Evolutionary conservation across 2,888 invertebrate species (phyloP).

Genomic region (Cheilosia impressa): DNA sequence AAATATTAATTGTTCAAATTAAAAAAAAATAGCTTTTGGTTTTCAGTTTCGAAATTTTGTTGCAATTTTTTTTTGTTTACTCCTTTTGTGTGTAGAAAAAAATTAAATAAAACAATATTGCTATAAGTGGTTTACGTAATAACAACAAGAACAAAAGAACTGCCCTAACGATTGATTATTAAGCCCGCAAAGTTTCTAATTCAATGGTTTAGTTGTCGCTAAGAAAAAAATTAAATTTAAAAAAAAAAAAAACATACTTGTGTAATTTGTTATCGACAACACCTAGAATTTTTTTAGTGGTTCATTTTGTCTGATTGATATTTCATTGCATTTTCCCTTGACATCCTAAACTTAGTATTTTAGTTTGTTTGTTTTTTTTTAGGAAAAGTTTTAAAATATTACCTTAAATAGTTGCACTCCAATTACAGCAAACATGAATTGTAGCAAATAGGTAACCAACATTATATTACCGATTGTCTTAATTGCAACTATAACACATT

Average conservation of each 20-base stretch:
- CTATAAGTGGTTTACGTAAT: slow-evolving; percentile 10
- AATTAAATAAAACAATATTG: neutral
- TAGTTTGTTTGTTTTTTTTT: slow-evolving; percentile 61
- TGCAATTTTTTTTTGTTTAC: slow-evolving; percentile 20
- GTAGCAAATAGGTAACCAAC: slow-evolving; percentile 99
- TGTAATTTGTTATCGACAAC: slow-evolving; percentile 67
- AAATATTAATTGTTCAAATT: neutral
- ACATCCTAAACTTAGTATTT: slow-evolving; percentile 42
- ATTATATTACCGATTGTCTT: slow-evolving; percentile 99
- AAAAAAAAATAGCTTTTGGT: slow-evolving; percentile 15
- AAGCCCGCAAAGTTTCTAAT: slow-evolving; percentile 1
- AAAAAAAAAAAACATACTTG: neutral
- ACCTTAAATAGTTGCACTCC: slow-evolving; percentile 99
- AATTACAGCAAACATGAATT: slow-evolving; percentile 99
- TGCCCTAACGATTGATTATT: slow-evolving; percentile 24
- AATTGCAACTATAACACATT: slow-evolving; percentile 99
- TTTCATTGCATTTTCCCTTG: slow-evolving; percentile 71
- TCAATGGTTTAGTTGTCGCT: slow-evolving; percentile 2
- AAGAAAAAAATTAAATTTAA: neutral
- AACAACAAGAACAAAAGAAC: slow-evolving; percentile 10
- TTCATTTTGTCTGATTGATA: slow-evolving; percentile 17
- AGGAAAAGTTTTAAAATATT: slow-evolving; percentile 76
- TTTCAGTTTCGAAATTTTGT: slow-evolving; percentile 42
- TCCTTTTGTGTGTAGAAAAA: slow-evolving; percentile 37
- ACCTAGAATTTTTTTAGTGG: slow-evolving; percentile 36